Evolutionary conservation across 2,888 invertebrate species (phyloP).

Genomic region (Pandemis corylana): DNA sequence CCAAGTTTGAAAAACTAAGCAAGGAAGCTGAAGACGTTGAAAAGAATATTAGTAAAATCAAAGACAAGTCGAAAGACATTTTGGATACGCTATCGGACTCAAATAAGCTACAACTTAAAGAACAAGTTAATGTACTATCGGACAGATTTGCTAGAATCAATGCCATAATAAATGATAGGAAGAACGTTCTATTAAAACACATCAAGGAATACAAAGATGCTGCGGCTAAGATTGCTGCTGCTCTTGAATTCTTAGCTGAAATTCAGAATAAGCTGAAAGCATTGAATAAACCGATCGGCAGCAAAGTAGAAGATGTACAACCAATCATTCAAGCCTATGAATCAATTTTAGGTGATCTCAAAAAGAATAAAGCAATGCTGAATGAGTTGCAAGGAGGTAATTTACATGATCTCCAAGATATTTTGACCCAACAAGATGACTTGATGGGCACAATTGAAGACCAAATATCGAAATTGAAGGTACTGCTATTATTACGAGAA

Average conservation of each 20-base stretch:
- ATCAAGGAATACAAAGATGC: constrained; percentile 93
- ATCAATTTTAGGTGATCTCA: constrained; percentile 90
- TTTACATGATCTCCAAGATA: constrained; percentile 91
- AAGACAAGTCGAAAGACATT: constrained; percentile 92
- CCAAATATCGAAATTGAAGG: constrained; percentile 92
- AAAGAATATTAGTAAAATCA: constrained; percentile 89
- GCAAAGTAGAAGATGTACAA: constrained; percentile 94
- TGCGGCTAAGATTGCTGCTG: constrained; percentile 91
- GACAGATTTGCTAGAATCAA: constrained; percentile 91
- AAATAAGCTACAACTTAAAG: constrained; percentile 93
- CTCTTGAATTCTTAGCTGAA: constrained; percentile 90
- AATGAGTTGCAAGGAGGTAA: constrained; percentile 91
- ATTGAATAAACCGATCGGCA: constrained; percentile 94
- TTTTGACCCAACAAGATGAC: constrained; percentile 93
- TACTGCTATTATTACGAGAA: constrained; percentile 92
- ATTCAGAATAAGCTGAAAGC: constrained; percentile 94
- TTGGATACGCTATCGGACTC: constrained; percentile 92
- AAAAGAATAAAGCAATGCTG: constrained; percentile 90
- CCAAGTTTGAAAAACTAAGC: constrained; percentile 92
- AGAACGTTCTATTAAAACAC: constrained; percentile 89
- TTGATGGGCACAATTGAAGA: constrained; percentile 93
- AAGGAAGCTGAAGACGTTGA: constrained; percentile 90
- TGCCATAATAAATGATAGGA: constrained; percentile 90
- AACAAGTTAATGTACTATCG: constrained; percentile 90
- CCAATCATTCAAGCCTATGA: constrained; percentile 92